These are phyloP conservation scores for Cecropterus lyciades DNA, from an alignment of 1,140 invertebrate species.

Conservation along the genomic window DNA sequence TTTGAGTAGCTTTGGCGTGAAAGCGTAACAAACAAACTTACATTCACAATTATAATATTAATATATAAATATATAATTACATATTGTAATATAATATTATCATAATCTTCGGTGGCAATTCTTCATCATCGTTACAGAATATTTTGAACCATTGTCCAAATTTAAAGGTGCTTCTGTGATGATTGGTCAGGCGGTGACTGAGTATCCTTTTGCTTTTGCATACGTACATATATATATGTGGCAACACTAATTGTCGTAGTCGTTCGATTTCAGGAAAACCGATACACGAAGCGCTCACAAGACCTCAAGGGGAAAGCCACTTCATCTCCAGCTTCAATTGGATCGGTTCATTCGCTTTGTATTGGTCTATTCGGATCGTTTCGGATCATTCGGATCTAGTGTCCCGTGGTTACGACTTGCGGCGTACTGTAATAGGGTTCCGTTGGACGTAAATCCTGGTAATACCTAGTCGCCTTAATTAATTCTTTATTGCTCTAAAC, in stretches of 20 bases:
- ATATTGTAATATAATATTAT: too few relatives aligned
- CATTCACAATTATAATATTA: too few relatives aligned
- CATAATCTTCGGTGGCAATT: too few relatives aligned
- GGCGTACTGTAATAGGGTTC: not conserved
- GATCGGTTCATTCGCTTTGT: not conserved
- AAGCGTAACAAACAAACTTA: too few relatives aligned
- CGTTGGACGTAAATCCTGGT: not conserved
- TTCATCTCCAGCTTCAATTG: not conserved
- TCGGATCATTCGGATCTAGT: conserved; percentile 2
- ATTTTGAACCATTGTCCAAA: too few relatives aligned
- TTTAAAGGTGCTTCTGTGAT: too few relatives aligned
- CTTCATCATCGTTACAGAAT: too few relatives aligned
- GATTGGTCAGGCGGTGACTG: too few relatives aligned
- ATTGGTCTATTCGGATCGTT: conserved; percentile 1
- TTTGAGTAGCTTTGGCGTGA: too few relatives aligned
- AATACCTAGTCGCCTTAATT: not conserved
- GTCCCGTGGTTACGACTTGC: not conserved
- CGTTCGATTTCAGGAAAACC: not conserved
- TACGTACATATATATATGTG: too few relatives aligned
- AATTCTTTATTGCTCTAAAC: conserved; percentile 7
- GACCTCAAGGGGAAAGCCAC: conserved; percentile 1
- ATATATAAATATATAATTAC: too few relatives aligned
- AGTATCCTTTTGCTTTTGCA: too few relatives aligned
- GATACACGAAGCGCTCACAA: not conserved
- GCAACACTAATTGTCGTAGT: not conserved